Conservation (phyloP, 2,888 invertebrate genomes). For the Aproaerema taeniolella region DNA sequence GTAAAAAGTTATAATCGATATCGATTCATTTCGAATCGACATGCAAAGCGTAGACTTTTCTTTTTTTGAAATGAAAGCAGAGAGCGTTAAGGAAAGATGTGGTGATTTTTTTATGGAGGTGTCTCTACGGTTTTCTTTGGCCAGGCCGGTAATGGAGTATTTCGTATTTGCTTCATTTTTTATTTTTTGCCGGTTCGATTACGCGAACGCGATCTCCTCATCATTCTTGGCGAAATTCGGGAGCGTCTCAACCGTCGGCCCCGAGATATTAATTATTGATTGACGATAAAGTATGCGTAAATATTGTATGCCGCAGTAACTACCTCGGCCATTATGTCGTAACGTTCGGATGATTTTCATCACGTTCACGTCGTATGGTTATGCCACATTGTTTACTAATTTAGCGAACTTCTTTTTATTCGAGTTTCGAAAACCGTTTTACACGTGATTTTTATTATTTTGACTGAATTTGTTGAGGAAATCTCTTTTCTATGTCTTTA, state of each 20-base stretch:
- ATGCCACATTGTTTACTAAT: conserved; percentile 5
- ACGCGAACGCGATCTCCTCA: conserved; percentile 74
- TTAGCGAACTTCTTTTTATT: too few relatives aligned
- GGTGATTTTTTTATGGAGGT: conserved; percentile 19
- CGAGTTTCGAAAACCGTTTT: too few relatives aligned
- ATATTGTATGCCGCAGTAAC: conserved; percentile 44
- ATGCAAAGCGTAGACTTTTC: too few relatives aligned
- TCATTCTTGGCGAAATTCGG: conserved; percentile 75
- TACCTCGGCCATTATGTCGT: conserved; percentile 29
- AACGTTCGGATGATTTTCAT: conserved; percentile 15
- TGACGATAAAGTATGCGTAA: conserved; percentile 70
- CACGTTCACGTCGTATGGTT: conserved; percentile 10
- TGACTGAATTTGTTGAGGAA: too few relatives aligned
- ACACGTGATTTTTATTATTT: too few relatives aligned
- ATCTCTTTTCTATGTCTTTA: too few relatives aligned
- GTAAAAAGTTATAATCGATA: too few relatives aligned
- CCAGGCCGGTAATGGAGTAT: conserved; percentile 68
- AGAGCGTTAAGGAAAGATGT: too few relatives aligned
- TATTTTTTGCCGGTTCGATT: conserved; percentile 75
- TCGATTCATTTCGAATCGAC: too few relatives aligned
- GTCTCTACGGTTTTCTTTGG: conserved; percentile 46
- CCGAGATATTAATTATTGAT: conserved; percentile 76
- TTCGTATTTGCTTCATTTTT: conserved; percentile 77
- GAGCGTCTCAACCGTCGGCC: conserved; percentile 69
- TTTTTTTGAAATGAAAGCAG: too few relatives aligned